phyloP scores from a whole-genome alignment of 2,888 invertebrate genomes.

The Abrostola triplasia region DNA sequence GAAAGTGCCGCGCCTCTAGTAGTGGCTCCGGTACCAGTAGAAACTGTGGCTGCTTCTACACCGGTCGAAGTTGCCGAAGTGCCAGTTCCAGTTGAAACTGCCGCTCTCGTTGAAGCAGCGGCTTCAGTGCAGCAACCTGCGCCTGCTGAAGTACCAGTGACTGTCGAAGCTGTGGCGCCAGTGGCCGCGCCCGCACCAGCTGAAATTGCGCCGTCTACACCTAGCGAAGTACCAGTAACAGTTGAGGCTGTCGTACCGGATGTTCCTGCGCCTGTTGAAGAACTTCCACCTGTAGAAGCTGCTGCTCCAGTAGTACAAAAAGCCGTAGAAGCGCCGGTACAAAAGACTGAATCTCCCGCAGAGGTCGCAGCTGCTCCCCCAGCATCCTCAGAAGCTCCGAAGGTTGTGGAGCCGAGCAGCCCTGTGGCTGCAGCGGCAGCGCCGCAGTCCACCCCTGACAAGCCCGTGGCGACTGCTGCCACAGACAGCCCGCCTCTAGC shows the following conservation, averaged over 20 bases:
- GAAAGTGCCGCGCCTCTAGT: constrained; percentile 9
- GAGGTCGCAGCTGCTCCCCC: constrained; percentile 18
- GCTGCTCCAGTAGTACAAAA: constrained; percentile 37
- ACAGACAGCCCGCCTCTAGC: constrained; percentile 82
- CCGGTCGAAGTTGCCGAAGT: constrained; percentile 4
- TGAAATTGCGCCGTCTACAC: background rate
- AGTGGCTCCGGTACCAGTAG: constrained; percentile 14
- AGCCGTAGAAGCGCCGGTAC: constrained; percentile 16
- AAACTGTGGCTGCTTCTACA: background rate
- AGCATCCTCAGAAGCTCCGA: constrained; percentile 26
- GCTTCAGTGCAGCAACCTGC: constrained; percentile 14
- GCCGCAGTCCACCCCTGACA: constrained; percentile 55
- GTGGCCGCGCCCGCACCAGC: background rate
- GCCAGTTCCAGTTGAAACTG: constrained; percentile 26
- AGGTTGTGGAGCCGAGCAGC: constrained; percentile 19
- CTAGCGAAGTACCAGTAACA: constrained; percentile 25
- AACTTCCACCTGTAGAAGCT: constrained; percentile 38
- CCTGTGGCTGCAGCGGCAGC: constrained; percentile 19
- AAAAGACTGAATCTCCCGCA: constrained; percentile 51
- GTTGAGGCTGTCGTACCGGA: constrained; percentile 39
- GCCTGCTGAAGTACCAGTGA: background rate
- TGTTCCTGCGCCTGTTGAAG: constrained; percentile 41
- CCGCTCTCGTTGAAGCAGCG: constrained; percentile 1
- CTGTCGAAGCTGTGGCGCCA: constrained; percentile 13
- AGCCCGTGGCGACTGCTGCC: constrained; percentile 47